Evolutionary conservation across 2,113 vertebrate species (phyloP).

Genomic region (Mustelus asterias): DNA sequence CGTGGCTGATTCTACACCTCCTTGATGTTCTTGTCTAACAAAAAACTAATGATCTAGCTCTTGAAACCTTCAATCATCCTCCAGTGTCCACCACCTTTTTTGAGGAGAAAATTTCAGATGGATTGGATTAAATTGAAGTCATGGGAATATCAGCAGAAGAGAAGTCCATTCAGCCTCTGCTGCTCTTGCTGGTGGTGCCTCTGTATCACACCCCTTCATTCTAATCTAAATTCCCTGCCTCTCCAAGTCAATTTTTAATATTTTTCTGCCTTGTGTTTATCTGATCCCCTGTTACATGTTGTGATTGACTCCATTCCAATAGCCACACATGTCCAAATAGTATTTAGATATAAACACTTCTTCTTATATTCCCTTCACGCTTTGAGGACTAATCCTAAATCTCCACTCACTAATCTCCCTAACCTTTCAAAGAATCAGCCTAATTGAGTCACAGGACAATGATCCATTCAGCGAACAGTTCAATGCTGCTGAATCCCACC

Average conservation of each 20-base stretch:
- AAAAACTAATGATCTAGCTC: not conserved
- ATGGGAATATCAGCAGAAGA: not conserved
- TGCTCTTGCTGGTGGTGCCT: not conserved
- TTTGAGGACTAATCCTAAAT: not conserved
- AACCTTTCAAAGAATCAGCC: not conserved
- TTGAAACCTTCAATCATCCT: too few species aligned
- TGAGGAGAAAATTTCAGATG: not conserved
- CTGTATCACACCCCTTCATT: not conserved
- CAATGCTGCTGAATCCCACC: not conserved
- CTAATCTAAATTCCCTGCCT: not conserved
- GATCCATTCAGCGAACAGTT: not conserved
- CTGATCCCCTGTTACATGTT: not conserved
- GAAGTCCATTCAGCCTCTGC: not conserved
- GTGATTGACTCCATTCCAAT: not conserved
- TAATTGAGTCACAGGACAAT: not conserved
- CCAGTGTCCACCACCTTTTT: not conserved
- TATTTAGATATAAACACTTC: not conserved
- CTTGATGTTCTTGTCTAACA: not conserved
- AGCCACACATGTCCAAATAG: not conserved
- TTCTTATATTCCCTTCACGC: not conserved
- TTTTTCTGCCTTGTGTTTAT: not conserved
- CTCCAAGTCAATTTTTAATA: not conserved
- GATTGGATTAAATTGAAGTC: not conserved
- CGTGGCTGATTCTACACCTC: too few species aligned
- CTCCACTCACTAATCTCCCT: not conserved